Conservation (phyloP, 2,888 invertebrate genomes). For the Apamea crenata region DNA sequence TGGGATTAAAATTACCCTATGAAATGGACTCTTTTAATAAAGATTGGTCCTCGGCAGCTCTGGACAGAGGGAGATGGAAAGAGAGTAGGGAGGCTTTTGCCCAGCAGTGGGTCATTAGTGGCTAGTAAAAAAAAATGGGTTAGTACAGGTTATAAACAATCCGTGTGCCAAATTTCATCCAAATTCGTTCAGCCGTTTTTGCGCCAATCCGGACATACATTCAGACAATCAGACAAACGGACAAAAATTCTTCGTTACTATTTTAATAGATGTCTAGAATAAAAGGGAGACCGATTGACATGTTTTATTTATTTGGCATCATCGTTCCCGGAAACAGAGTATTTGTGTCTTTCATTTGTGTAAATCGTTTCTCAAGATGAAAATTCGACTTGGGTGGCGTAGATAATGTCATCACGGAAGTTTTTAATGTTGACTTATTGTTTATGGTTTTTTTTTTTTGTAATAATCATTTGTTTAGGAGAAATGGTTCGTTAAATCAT, state of each 20-base stretch:
- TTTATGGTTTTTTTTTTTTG: neutral
- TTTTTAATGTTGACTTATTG: slow-evolving; percentile 7
- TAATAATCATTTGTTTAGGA: neutral
- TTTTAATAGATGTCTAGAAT: neutral
- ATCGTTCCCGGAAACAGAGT: slow-evolving; percentile 43
- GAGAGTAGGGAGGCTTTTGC: no score
- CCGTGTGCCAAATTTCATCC: neutral
- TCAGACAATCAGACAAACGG: neutral
- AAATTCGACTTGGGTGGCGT: slow-evolving; percentile 56
- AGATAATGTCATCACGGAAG: slow-evolving; percentile 26
- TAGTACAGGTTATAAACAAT: neutral
- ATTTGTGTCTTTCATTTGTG: slow-evolving; percentile 30
- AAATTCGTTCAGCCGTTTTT: neutral
- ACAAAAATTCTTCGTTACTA: neutral
- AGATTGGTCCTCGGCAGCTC: no score
- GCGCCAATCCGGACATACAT: neutral
- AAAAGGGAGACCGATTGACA: slow-evolving; percentile 44
- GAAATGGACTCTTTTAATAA: no score
- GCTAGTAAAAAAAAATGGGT: no score
- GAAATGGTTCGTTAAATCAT: slow-evolving; percentile 3
- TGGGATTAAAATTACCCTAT: neutral
- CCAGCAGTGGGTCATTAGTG: no score
- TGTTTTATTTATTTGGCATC: slow-evolving; percentile 64
- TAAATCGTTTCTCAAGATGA: slow-evolving; percentile 40
- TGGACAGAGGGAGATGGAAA: no score